Conservation (phyloP, 2,888 invertebrate genomes). For the Pyrochroa serraticornis region DNA sequence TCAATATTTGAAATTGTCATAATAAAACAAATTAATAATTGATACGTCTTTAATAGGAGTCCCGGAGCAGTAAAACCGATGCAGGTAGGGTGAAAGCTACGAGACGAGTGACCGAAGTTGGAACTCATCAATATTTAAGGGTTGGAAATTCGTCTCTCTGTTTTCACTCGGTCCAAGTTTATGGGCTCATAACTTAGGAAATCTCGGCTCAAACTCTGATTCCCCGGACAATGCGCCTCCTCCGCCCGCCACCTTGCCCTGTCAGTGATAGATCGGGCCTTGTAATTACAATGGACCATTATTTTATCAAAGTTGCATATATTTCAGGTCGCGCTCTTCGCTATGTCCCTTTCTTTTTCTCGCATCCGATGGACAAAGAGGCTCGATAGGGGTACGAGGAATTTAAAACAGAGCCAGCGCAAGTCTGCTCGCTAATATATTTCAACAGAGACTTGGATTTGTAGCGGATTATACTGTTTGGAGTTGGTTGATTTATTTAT, state of each 20-base stretch:
- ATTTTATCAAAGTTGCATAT: constrained; percentile 39
- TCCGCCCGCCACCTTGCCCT: constrained; percentile 15
- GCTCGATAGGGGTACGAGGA: constrained; percentile 2
- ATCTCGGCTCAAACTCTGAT: constrained; percentile 42
- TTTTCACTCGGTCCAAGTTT: constrained; percentile 43
- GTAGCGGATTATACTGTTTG: constrained; percentile 46
- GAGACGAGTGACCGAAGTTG: constrained; percentile 21
- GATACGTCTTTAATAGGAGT: constrained; percentile 23
- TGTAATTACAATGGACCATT: constrained; percentile 39
- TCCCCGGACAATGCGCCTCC: constrained; percentile 42
- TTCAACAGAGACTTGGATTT: constrained; percentile 35
- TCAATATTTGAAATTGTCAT: constrained; percentile 20
- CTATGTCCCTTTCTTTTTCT: constrained; percentile 13
- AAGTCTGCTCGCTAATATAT: constrained; percentile 31
- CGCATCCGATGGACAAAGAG: constrained; percentile 8
- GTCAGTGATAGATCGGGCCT: constrained; percentile 35
- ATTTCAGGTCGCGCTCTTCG: constrained; percentile 25
- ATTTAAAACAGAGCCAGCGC: constrained; percentile 28
- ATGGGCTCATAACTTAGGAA: constrained; percentile 44
- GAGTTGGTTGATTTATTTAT: constrained; percentile 46
- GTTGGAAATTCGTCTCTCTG: constrained; percentile 43
- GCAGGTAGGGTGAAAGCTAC: constrained; percentile 22
- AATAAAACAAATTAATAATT: constrained; percentile 30
- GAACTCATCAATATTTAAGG: constrained; percentile 44
- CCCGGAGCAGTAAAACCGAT: constrained; percentile 20